These are phyloP conservation scores for Takifugu ocellatus DNA, from an alignment of 2,797 vertebrate genomes.

Conservation along the genomic window DNA sequence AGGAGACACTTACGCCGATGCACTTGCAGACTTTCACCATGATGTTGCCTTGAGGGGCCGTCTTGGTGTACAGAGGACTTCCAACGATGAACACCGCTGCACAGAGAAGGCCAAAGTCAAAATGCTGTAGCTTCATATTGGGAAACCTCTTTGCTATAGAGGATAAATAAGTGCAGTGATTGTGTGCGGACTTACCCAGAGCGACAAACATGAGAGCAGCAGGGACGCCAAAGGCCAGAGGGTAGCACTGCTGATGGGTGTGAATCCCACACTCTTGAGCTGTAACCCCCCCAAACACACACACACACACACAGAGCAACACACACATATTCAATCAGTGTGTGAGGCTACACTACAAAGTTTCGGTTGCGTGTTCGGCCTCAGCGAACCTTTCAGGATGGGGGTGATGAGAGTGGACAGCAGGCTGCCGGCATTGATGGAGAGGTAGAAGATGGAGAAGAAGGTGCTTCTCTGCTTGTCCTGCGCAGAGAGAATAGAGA, in stretches of 20 bases:
- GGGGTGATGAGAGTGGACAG: slow-evolving; percentile 92
- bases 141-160: too few relatives aligned
- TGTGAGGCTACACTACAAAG: neutral
- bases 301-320: neutral
- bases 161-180: too few relatives aligned
- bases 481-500: slow-evolving; percentile 52
- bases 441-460: slow-evolving; percentile 95
- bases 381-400: slow-evolving; percentile 80
- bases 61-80: slow-evolving; percentile 85
- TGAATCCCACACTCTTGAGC: slow-evolving; percentile 86
- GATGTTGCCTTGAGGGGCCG: slow-evolving; percentile 86
- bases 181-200: slow-evolving; percentile 69
- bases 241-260: slow-evolving; percentile 80
- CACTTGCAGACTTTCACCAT: slow-evolving; percentile 83
- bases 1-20: slow-evolving; percentile 76
- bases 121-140: too few relatives aligned
- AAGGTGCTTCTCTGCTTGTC: slow-evolving; percentile 88
- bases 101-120: slow-evolving; percentile 17
- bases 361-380: neutral
- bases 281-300: slow-evolving; percentile 54
- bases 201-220: slow-evolving; percentile 87
- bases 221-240: slow-evolving; percentile 93
- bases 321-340: neutral
- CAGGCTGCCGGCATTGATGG: slow-evolving; percentile 94
- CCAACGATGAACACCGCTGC: slow-evolving; percentile 88